Conservation (phyloP, 2,888 invertebrate species). For the Lasiommata megera region DNA sequence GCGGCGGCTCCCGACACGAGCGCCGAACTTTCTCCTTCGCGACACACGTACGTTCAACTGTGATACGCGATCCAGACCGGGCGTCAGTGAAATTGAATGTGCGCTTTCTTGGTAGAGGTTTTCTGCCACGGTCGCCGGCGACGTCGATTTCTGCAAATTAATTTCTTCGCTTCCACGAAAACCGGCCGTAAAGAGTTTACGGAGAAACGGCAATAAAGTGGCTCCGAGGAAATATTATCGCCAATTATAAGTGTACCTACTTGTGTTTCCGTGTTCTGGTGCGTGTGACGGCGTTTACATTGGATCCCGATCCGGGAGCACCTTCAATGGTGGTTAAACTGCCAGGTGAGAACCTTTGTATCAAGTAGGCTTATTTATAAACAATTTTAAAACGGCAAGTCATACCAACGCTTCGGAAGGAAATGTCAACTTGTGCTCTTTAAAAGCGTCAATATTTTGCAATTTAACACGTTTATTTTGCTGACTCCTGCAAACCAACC, state of each 20-base stretch:
- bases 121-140: conserved; percentile 58
- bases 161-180: conserved; percentile 77
- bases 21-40: conserved; percentile 75
- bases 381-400: no score
- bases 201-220: conserved; percentile 76
- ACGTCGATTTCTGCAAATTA: conserved; percentile 74
- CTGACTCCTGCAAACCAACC: no score
- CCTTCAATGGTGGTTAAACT: conserved; percentile 80
- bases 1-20: conserved; percentile 42
- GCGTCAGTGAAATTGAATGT: conserved; percentile 76
- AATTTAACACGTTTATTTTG: no score
- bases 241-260: conserved; percentile 70
- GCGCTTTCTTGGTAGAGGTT: conserved; percentile 68
- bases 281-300: conserved; percentile 70
- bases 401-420: no score
- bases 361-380: no score
- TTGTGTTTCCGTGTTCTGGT: conserved; percentile 74
- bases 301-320: conserved; percentile 75
- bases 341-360: conserved; percentile 61
- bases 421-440: no score
- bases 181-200: conserved; percentile 78
- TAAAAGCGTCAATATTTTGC: no score
- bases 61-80: conserved; percentile 59
- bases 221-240: conserved; percentile 77
- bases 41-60: conserved; percentile 63